Base-by-base conservation (phyloP, 2,797 vertebrate genomes). In the Fringilla coelebs region DNA sequence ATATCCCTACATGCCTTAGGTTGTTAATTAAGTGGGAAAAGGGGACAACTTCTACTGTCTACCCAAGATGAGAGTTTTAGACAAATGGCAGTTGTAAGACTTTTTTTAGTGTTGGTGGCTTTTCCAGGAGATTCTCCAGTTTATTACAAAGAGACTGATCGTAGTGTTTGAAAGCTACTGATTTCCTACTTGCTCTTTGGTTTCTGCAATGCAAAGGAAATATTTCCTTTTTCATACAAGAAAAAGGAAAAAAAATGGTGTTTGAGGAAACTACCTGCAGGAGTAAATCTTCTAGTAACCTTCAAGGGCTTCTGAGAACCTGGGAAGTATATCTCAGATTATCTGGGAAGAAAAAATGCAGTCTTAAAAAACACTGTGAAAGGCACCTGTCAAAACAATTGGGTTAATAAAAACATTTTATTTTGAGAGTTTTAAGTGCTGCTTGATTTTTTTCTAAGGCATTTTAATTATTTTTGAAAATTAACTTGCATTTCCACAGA, bases 211-310 rank as follows among this genome's bases (percentile, higher is more conserved):
- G 11, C 40, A 66, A 9, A 73, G 67, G 20, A 92, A 76, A 40
- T 73, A 75, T 58, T 73, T 67, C 15, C 63, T 45, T 43, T 43
- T 43, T n/a, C 32, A 7, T 43, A 14, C 4, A 6, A 15, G 16
- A 22, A 52, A 70, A 68, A 24, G 4, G 2, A 0, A 4, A 32
- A 46, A 76, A 76, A 22, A 3, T 0, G 1, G 5, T 48, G 2
- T 73, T 52, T 51, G 22, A 60, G 32, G 68, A 77, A 85, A 26
- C 48, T 74, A 34, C 17, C 36, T 40, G 19, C 36, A 67, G 22
- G 17, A 67, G 14, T 40, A 66, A 49, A 43, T 58, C 22, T 17
- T 67, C 65, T 55, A 40, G 58, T 51, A 82, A 31, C 19, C 21
- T 72, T 78, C 3, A 14, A 58, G 20, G 43, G 66, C 38, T 85